Evolutionary conservation across 2,888 invertebrate genomes (phyloP).

Genomic region (Eristalinus sepulchralis): DNA sequence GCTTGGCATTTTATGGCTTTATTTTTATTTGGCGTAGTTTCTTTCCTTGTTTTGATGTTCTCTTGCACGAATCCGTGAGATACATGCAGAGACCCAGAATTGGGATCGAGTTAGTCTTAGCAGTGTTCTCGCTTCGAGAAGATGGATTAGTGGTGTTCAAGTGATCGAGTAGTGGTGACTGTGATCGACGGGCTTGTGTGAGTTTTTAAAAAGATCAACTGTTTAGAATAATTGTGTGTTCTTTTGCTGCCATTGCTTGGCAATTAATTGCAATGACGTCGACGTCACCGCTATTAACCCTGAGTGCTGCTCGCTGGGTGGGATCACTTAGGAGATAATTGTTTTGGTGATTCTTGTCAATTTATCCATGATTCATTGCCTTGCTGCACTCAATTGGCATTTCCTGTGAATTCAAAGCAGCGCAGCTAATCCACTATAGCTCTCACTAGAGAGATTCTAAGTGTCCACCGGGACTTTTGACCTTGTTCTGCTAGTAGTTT

Average conservation of each 20-base stretch:
- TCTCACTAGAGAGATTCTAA: not conserved
- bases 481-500: not conserved
- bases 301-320: not conserved
- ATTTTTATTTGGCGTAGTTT: constrained; percentile 14
- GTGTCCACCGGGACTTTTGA: not conserved
- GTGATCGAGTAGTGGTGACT: not conserved
- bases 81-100: not conserved
- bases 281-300: not conserved
- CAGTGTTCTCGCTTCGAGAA: constrained; percentile 20
- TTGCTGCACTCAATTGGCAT: not conserved
- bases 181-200: not conserved
- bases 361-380: not conserved
- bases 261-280: not conserved
- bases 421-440: not conserved
- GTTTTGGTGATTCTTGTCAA: not conserved
- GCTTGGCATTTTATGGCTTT: constrained; percentile 34
- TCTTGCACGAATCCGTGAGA: constrained; percentile 8
- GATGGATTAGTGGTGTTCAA: constrained; percentile 5
- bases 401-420: not conserved
- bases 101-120: constrained; percentile 22
- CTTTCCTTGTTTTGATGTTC: not conserved
- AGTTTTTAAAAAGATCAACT: not conserved
- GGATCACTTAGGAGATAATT: not conserved
- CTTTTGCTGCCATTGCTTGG: not conserved
- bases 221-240: not conserved